These are phyloP conservation scores for Micropoecilia bifurca DNA, from an alignment of 2,797 vertebrate genomes.

Conservation along the genomic window DNA sequence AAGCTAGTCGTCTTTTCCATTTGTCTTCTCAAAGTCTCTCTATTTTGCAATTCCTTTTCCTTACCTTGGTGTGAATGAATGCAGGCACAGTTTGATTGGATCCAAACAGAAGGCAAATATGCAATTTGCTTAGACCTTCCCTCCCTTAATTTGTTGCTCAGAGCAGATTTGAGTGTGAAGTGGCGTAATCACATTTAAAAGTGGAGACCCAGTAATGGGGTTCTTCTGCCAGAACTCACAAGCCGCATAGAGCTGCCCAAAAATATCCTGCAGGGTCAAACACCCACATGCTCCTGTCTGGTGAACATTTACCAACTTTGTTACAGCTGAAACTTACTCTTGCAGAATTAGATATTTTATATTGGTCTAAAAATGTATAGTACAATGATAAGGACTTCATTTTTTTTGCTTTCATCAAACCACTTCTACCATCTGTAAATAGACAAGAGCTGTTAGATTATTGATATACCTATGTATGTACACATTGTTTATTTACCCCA, in stretches of 20 bases:
- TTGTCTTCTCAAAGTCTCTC: conserved; percentile 42
- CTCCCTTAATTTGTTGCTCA: conserved; percentile 42
- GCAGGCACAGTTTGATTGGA: conserved; percentile 31
- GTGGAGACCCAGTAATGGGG: conserved; percentile 20
- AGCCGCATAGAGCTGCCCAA: conserved; percentile 29
- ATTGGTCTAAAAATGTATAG: conserved; percentile 6
- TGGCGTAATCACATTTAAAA: conserved; percentile 32
- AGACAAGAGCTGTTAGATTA: background rate
- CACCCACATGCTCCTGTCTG: conserved; percentile 38
- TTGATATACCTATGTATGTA: background rate
- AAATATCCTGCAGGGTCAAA: conserved; percentile 35
- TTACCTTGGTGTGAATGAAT: conserved; percentile 40
- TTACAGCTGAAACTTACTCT: conserved; percentile 28
- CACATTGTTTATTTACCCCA: background rate
- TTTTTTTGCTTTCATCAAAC: background rate
- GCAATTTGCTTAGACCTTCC: conserved; percentile 30
- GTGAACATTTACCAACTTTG: conserved; percentile 47
- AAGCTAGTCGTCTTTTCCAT: conserved; percentile 47
- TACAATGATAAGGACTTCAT: background rate
- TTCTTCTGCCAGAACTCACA: conserved; percentile 14
- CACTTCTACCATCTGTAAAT: background rate
- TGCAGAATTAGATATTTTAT: conserved; percentile 2
- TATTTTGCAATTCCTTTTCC: conserved; percentile 42
- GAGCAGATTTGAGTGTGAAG: conserved; percentile 39
- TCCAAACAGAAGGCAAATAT: conserved; percentile 47